Conservation (phyloP, 2,888 invertebrate species). For the Keiferia lycopersicella region DNA sequence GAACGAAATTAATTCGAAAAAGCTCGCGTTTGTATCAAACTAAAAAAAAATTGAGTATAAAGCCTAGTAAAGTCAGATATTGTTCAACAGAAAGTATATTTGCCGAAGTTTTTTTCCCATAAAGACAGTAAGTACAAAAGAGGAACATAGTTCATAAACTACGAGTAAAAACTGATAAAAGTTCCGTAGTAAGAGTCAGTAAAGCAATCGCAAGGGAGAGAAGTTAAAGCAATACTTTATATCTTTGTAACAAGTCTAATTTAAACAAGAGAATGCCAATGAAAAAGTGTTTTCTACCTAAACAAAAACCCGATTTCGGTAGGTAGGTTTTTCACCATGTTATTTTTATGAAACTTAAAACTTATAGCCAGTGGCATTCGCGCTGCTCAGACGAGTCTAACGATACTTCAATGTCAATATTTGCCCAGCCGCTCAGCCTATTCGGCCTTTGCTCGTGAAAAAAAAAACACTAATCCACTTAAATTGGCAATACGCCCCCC, state of each 20-base stretch:
- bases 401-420: no score
- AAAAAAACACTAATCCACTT: no score
- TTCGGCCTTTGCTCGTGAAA: no score
- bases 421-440: no score
- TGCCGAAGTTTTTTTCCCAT: slow-evolving; percentile 5
- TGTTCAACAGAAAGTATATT: not conserved
- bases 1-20: not conserved
- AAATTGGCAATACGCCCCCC: no score
- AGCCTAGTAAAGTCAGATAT: not conserved
- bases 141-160: slow-evolving; percentile 1
- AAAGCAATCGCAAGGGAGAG: slow-evolving; percentile 44
- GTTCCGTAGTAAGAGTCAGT: slow-evolving; percentile 26
- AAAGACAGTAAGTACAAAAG: not conserved
- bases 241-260: slow-evolving; percentile 52
- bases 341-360: no score
- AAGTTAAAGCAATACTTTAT: slow-evolving; percentile 55
- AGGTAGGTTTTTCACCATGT: no score
- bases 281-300: slow-evolving; percentile 53
- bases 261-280: slow-evolving; percentile 46
- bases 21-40: not conserved
- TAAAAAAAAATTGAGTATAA: not conserved
- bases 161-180: not conserved
- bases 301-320: no score
- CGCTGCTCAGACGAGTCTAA: no score
- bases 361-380: no score